These are phyloP conservation scores for Australoheros scitulus DNA, from an alignment of 2,113 vertebrate species.

Conservation along the genomic window DNA sequence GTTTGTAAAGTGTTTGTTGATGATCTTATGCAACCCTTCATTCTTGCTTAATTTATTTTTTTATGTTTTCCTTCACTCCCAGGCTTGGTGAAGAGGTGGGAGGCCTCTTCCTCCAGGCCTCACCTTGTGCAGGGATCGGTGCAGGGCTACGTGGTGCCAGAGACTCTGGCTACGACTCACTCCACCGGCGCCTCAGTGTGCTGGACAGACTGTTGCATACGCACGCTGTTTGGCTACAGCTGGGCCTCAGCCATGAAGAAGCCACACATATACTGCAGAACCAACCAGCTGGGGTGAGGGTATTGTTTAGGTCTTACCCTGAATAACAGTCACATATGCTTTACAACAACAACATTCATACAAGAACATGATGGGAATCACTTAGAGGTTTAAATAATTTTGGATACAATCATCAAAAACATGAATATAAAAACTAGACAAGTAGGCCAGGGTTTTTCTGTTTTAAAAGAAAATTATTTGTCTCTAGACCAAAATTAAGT, in stretches of 20 bases:
- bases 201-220: slow-evolving; percentile 90
- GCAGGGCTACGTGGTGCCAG: slow-evolving; percentile 75
- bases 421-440: not conserved
- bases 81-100: slow-evolving; percentile 87
- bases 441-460: not conserved
- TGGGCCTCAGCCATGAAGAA: slow-evolving; percentile 85
- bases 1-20: not conserved
- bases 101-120: slow-evolving; percentile 78
- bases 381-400: not conserved
- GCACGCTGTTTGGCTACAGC: slow-evolving; percentile 91
- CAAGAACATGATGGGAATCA: not conserved
- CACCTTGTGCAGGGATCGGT: slow-evolving; percentile 67
- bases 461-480: not conserved
- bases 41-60: not conserved
- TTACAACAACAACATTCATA: not conserved
- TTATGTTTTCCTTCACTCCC: not conserved
- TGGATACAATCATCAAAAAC: not conserved
- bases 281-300: slow-evolving; percentile 88
- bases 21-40: not conserved
- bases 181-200: slow-evolving; percentile 87
- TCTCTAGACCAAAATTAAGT: not conserved
- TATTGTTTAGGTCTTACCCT: not conserved
- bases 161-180: slow-evolving; percentile 93
- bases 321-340: not conserved
- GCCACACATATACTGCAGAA: slow-evolving; percentile 80